phyloP scores from a whole-genome alignment of 1,140 invertebrate genomes.

The Ceratosolen solmsi region DNA sequence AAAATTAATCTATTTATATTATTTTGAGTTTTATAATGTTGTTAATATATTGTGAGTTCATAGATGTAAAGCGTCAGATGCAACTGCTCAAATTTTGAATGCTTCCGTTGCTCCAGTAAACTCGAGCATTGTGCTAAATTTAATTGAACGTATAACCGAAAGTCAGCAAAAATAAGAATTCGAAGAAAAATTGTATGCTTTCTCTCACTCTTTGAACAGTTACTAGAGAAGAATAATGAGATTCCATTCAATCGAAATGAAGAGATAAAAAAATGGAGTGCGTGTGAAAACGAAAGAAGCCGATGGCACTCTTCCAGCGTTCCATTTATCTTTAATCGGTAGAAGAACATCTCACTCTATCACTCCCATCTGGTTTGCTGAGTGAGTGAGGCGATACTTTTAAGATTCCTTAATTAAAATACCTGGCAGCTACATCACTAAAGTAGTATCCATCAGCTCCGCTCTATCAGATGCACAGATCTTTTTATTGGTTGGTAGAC shows the following conservation, averaged over 20 bases:
- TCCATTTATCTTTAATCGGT: conserved; percentile 48
- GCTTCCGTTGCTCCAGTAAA: not conserved
- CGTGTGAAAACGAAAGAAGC: not conserved
- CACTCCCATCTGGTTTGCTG: conserved; percentile 46
- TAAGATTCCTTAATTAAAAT: conserved; percentile 69
- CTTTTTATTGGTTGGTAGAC: conserved; percentile 39
- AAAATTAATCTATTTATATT: conserved; percentile 14
- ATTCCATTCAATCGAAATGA: conserved; percentile 25
- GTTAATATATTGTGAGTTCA: not conserved
- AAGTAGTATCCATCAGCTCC: conserved; percentile 37
- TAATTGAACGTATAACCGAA: conserved; percentile 42
- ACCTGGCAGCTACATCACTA: conserved; percentile 68
- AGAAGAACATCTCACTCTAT: conserved; percentile 49
- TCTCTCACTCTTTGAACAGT: not conserved
- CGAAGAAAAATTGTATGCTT: not conserved
- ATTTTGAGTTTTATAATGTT: conserved; percentile 11
- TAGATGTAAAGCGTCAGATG: not conserved
- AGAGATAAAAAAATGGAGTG: not conserved
- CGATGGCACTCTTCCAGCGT: conserved; percentile 27
- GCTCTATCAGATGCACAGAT: conserved; percentile 59
- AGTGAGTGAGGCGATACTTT: conserved; percentile 54
- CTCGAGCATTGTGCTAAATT: not conserved
- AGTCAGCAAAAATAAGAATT: not conserved
- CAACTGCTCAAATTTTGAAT: conserved; percentile 25
- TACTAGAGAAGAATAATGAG: conserved; percentile 42